These are phyloP conservation scores for Platycheirus albimanus DNA, from an alignment of 2,888 invertebrate species.

Conservation along the genomic window DNA sequence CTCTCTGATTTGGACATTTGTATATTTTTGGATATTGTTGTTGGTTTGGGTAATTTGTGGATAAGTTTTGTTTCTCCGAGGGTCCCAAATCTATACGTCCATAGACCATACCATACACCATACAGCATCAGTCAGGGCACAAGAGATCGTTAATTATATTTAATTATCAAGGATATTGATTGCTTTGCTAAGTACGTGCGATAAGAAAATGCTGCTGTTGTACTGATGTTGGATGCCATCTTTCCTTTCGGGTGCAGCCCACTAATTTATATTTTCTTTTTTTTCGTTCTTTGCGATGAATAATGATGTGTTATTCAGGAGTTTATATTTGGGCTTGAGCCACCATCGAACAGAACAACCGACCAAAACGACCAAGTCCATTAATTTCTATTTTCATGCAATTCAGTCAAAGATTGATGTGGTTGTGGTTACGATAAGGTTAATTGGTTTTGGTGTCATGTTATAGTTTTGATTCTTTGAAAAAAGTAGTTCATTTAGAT, in stretches of 20 bases:
- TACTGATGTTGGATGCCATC: conserved; percentile 31
- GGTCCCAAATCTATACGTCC: conserved; percentile 7
- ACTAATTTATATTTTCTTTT: conserved; percentile 53
- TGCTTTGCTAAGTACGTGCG: conserved; percentile 67
- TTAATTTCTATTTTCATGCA: conserved; percentile 39
- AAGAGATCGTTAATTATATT: conserved; percentile 66
- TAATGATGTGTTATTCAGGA: conserved; percentile 62
- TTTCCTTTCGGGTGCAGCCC: conserved; percentile 57
- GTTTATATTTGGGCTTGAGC: conserved; percentile 27
- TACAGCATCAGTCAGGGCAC: conserved; percentile 3
- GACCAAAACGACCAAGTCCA: conserved; percentile 24
- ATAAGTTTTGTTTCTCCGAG: conserved; percentile 31
- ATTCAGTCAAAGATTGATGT: conserved; percentile 58
- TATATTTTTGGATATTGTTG: conserved; percentile 45
- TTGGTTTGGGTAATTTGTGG: conserved; percentile 44
- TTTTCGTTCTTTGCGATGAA: too few relatives aligned
- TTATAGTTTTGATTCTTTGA: conserved; percentile 59
- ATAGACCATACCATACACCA: too few relatives aligned
- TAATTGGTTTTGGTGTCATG: conserved; percentile 71
- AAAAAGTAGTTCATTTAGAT: conserved; percentile 55
- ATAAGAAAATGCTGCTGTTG: conserved; percentile 41
- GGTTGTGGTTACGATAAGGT: conserved; percentile 50
- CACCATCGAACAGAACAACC: background rate
- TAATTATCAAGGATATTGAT: conserved; percentile 73
- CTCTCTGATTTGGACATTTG: conserved; percentile 57